Base-by-base conservation (phyloP, 1,140 invertebrate genomes). In the Drosophila burlai region DNA sequence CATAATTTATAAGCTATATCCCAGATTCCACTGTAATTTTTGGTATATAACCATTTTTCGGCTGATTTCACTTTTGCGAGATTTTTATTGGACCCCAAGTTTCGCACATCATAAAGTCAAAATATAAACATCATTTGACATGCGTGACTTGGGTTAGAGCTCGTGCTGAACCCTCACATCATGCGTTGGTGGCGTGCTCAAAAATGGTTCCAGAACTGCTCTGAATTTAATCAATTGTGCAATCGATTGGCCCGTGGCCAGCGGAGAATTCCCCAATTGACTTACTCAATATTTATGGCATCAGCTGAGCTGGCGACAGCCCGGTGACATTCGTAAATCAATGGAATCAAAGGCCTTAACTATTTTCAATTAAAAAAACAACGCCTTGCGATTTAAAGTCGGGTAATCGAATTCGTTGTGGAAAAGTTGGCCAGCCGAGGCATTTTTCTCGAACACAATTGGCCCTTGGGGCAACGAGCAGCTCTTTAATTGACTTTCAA, bases 401-500 rank as follows among this genome's bases (percentile, higher is more conserved):
- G 36, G 50, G 43, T 40, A 49, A 68, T 58, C 36, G 42, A 52
- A 54, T 45, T 21, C 36, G 36, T 36, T 29, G 42, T 42, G 46
- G 49, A 74, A 83, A 83, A 71, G 36, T 81, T 83, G 13, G n/a
- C 31, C 31, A n/a, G 34, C 21, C 9, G 4, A 16, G 10, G n/a
- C 8, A 21, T 34, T 52, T 50, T 43, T 67, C 50, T 42, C 31
- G 9, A 47, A 47, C 57, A 64, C 49, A 82, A 72, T 65, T 83
- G 43, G 75, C 75, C 42, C 46, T 62, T 65, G 52, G 62, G 52
- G 36, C 24, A 42, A 29, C 31, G 26, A 34, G 36, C 11, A 34
- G 40, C 45, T 40, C 36, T 65, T 80, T 76, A 89, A 87, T 87
- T 87, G 83, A 65, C 78, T 89, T 86, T 83, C 73, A 80, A 83